These are phyloP conservation scores for Acanthurus lineatus DNA, from an alignment of 2,797 vertebrate genomes.

Conservation along the genomic window DNA sequence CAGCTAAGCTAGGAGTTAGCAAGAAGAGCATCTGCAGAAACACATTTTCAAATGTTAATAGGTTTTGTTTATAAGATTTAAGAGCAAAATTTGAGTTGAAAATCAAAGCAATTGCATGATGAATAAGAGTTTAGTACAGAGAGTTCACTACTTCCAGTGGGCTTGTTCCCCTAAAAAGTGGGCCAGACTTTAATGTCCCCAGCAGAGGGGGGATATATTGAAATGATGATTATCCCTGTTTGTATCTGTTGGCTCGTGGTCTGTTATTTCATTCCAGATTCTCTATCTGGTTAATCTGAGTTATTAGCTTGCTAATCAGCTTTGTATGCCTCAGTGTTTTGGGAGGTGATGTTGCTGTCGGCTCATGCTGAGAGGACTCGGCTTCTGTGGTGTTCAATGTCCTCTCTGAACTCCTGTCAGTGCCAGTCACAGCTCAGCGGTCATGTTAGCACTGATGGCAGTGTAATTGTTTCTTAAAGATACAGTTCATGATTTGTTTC, in stretches of 20 bases:
- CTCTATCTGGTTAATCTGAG: slow-evolving; percentile 60
- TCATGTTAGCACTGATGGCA: slow-evolving; percentile 5
- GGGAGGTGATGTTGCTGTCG: slow-evolving; percentile 46
- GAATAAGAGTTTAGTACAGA: slow-evolving; percentile 5
- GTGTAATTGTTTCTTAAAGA: slow-evolving; percentile 23
- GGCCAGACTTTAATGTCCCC: slow-evolving; percentile 13
- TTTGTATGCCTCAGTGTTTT: slow-evolving; percentile 60
- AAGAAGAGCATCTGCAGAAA: background rate
- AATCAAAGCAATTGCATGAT: background rate
- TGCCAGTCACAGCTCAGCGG: slow-evolving; percentile 40
- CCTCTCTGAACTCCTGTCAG: slow-evolving; percentile 44
- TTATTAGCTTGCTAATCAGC: slow-evolving; percentile 69
- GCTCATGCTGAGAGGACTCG: slow-evolving; percentile 47
- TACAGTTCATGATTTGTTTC: background rate
- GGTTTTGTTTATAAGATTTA: background rate
- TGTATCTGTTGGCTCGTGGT: slow-evolving; percentile 61
- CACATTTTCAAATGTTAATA: background rate
- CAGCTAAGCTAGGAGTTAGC: background rate
- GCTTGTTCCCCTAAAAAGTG: slow-evolving; percentile 14
- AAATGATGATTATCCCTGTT: slow-evolving; percentile 53
- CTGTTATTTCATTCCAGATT: slow-evolving; percentile 60
- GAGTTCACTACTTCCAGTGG: background rate
- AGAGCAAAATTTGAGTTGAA: background rate
- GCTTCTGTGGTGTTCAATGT: slow-evolving; percentile 51
- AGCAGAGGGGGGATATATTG: slow-evolving; percentile 20